Conservation (phyloP, 2,113 vertebrate genomes). For the Gracilinanus agilis region DNA sequence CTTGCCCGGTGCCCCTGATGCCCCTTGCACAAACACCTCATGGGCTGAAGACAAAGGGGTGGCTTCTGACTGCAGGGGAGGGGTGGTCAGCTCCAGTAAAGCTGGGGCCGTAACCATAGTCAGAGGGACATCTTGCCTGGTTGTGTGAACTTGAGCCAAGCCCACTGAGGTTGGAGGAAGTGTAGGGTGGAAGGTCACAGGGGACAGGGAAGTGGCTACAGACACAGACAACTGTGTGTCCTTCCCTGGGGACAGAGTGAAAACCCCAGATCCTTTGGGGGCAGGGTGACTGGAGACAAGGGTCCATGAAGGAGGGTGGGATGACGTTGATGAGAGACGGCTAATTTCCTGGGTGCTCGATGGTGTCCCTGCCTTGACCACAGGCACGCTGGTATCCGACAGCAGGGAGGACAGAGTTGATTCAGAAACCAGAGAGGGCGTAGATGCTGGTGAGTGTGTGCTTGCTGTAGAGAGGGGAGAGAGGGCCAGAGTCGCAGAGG, state of each 20-base stretch:
- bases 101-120: not conserved
- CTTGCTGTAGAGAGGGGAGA: not conserved
- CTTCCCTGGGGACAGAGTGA: not conserved
- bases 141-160: not conserved
- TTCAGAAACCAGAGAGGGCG: conserved; percentile 3
- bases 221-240: not conserved
- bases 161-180: not conserved
- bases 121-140: not conserved
- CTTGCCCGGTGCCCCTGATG: conserved; percentile 32
- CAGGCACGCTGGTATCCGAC: conserved; percentile 67
- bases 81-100: not conserved
- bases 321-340: not conserved
- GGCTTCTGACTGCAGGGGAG: not conserved
- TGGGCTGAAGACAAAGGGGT: not conserved
- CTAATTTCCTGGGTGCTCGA: not conserved
- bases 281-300: conserved; percentile 52
- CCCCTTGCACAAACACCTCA: not conserved
- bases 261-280: conserved; percentile 31
- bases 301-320: not conserved
- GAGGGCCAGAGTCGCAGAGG: not conserved
- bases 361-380: conserved; percentile 74
- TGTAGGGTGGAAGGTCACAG: not conserved
- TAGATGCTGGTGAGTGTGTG: not conserved
- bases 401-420: conserved; percentile 48
- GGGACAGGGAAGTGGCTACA: not conserved